Base-by-base conservation (phyloP, 2,113 vertebrate species). In the Rhadina sibilatrix region DNA sequence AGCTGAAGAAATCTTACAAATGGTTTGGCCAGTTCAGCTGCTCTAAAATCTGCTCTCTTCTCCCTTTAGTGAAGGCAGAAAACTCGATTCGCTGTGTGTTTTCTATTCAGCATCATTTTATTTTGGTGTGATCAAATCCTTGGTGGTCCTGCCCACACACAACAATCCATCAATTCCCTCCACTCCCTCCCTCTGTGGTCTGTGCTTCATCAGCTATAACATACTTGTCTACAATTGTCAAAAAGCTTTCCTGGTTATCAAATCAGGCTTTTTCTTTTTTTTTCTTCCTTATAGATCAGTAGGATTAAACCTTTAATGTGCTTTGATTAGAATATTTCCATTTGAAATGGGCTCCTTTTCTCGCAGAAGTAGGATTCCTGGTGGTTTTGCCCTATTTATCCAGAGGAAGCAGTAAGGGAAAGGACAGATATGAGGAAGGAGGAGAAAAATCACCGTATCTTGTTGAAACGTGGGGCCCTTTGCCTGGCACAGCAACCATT, bases 401-500 rank as follows among this genome's bases (percentile, higher is more conserved):
- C 57, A 35, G 46, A 57, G 46, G 23, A 31, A 66, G 53, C 38
- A 3, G 1, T 65, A 65, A 77, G 57, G 88, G 59, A 71, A 75
- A 59, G 64, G 70, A 79, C 60, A 95, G 65, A 79, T 91, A 52
- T 0, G 12, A 89, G 66, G 42, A 71, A 91, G 65, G 38, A 80
- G 69, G 64, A 40, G 46, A 68, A 64, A 83, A 93, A 79, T 42
- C 7, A 22, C 77, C 66, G 40, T 28, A 7, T 30, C 46, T 63
- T 91, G 56, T 89, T 85, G 87, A 83, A 96, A 94, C 5, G 10
- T 27, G 33, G 60, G 90, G 86, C 83, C 87, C 90, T 96, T 91
- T 91, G 94, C 96, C 89, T 91, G 76, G 95, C 90, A 97, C 93
- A 60, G 96, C 90, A 70, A 63, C 83, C 82, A 28, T 38, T 8